phyloP scores from a whole-genome alignment of 2,797 vertebrate species.

The Mastacembelus armatus region DNA sequence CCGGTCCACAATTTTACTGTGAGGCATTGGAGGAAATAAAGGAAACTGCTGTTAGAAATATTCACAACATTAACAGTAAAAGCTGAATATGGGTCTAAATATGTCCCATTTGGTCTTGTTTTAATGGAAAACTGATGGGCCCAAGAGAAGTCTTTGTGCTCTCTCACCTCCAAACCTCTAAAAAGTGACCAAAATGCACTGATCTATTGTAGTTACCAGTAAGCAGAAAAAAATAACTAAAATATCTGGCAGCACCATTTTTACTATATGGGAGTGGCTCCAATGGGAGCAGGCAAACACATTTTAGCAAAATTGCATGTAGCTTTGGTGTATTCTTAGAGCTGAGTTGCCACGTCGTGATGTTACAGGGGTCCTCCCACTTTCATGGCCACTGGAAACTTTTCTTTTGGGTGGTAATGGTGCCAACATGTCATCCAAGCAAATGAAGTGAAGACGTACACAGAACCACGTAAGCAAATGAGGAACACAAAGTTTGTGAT shows the following conservation, averaged over 20 bases:
- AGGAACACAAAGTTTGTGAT: not conserved
- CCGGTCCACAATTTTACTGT: constrained; percentile 93
- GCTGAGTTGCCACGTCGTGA: constrained; percentile 83
- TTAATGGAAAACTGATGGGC: not conserved
- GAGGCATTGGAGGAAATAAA: constrained; percentile 26
- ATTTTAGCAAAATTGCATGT: constrained; percentile 36
- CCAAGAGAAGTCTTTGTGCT: not conserved
- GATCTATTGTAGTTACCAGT: not conserved
- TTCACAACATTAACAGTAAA: not conserved
- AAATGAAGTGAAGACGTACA: not conserved
- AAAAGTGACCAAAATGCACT: not conserved
- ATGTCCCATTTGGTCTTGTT: not conserved
- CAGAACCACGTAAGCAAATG: constrained; percentile 25
- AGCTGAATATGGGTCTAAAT: not conserved
- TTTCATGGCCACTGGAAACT: constrained; percentile 49
- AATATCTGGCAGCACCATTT: constrained; percentile 8
- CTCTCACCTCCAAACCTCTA: not conserved
- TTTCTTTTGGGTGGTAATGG: constrained; percentile 36
- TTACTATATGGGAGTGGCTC: constrained; percentile 19
- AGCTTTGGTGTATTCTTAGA: constrained; percentile 67
- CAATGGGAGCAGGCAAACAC: constrained; percentile 41
- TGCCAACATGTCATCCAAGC: constrained; percentile 60
- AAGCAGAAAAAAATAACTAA: not conserved
- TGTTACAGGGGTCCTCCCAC: constrained; percentile 78
- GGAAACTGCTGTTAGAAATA: not conserved